Base-by-base conservation (phyloP, 2,113 vertebrate genomes). In the Charadrius vociferus region DNA sequence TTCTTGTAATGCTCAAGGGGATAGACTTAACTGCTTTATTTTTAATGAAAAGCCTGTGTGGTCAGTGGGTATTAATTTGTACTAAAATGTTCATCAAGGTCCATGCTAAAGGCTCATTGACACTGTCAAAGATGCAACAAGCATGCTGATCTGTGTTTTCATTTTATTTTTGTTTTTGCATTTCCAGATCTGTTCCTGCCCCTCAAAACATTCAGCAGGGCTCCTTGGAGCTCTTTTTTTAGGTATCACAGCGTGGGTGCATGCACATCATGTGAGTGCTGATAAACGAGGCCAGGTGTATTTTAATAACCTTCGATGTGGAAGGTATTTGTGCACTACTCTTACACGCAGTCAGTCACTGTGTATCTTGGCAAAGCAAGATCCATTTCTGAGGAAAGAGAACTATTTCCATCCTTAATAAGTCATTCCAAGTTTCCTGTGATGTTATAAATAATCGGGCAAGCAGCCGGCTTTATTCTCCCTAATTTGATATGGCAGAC, bases 371-470 rank as follows among this genome's bases (percentile, higher is more conserved):
- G 98, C 98, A 98, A 95, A 97, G 65, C 41, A 86, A 80, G 88
- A 74, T 93, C 96, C 84, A 75, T 97, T 98, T 97, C 95, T 96
- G 94, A 97, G 97, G 97, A 96, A 97, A 96, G 92, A 97, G 96
- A 98, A 95, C 95, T 98, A 98, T 98, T 98, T 98, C 97, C 96
- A 97, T 98, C 94, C 96, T 98, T 98, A 98, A 97, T 98, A 98
- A 98, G 97, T 97, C 98, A 97, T 97, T 98, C 94, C 92, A 98
- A 97, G 97, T 98, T 98, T 98, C 97, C 97, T 97, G 97, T 97
- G 97, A 98, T 98, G 98, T 98, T 98, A 98, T 98, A 98, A 98
- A 98, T 98, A 98, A 98, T 97, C 45, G 5, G 79, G 91, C 84
- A 97, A 98, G 94, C 97, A 98, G 98, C 96, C 79, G 49, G 94